A percentile compares a stretch with the other conserved stretches of the same genome.
Evolutionary conservation across 2,888 invertebrate species (phyloP).

Genomic region (Melanotus villosus): DNA sequence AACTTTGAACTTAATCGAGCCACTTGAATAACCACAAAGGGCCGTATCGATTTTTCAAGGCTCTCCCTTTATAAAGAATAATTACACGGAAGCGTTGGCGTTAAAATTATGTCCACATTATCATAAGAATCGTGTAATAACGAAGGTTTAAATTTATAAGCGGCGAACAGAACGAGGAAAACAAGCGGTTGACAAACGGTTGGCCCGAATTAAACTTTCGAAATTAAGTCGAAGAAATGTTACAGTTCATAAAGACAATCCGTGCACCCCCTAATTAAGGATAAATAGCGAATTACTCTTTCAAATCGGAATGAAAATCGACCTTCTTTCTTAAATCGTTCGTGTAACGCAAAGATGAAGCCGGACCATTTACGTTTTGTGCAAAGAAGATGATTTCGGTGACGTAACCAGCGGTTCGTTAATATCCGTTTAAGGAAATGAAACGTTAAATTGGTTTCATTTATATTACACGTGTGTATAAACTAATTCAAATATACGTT

Average conservation of each 20-base stretch:
- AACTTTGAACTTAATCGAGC: no score
- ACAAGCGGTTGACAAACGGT: not conserved
- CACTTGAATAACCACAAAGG: no score
- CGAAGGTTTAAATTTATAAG: no score
- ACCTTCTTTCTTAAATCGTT: not conserved
- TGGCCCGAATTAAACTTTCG: not conserved
- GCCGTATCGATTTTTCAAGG: no score
- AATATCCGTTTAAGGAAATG: not conserved
- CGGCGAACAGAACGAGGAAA: no score
- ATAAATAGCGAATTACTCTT: conserved; percentile 3
- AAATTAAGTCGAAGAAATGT: not conserved
- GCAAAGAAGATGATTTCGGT: not conserved
- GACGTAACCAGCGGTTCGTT: not conserved
- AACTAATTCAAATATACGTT: not conserved
- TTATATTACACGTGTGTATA: not conserved
- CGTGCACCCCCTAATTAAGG: not conserved
- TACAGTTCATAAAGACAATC: not conserved
- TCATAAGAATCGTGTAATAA: no score
- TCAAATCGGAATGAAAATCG: not conserved
- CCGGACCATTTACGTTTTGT: not conserved
- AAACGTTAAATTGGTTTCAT: no score
- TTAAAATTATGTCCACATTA: no score
- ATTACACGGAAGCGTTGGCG: no score
- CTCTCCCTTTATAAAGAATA: no score
- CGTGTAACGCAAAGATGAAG: no score